Percentiles rank a stretch among this genome's conserved stretches.
phyloP scores from a whole-genome alignment of 2,797 vertebrate genomes.

The Urosaurus nigricauda region DNA sequence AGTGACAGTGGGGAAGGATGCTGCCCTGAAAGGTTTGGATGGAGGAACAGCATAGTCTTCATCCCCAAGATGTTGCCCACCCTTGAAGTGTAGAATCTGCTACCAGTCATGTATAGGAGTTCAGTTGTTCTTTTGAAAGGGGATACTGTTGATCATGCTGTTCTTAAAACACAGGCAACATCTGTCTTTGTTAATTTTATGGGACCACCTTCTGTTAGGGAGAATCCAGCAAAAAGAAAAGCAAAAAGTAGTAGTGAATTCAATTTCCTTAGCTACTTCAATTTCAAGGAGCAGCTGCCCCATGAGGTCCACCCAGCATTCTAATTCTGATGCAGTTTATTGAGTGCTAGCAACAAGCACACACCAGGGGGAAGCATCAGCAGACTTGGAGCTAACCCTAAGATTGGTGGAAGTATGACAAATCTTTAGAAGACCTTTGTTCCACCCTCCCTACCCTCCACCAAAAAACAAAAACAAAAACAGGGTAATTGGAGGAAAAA shows the following conservation, averaged over 20 bases:
- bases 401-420: not conserved
- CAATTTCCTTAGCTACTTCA: not conserved
- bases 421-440: not conserved
- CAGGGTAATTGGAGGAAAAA: not conserved
- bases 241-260: not conserved
- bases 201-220: constrained; percentile 9
- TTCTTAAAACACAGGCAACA: not conserved
- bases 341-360: not conserved
- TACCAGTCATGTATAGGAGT: not conserved
- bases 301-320: too few species aligned
- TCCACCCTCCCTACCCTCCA: too few species aligned
- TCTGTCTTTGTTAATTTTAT: constrained; percentile 15
- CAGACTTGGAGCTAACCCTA: too few species aligned
- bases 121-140: not conserved
- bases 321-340: too few species aligned
- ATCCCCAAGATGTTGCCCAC: too few species aligned
- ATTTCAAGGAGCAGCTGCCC: not conserved
- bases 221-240: not conserved
- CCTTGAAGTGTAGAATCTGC: not conserved
- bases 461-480: not conserved
- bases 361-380: not conserved
- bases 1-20: too few species aligned
- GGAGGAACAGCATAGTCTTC: too few species aligned
- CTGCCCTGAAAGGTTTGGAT: too few species aligned
- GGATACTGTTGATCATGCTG: not conserved